Evolutionary conservation across 2,888 invertebrate species (phyloP), one percentile per base, ranked within the genome.

Genomic region (Caenorhabditis sp.): DNA sequence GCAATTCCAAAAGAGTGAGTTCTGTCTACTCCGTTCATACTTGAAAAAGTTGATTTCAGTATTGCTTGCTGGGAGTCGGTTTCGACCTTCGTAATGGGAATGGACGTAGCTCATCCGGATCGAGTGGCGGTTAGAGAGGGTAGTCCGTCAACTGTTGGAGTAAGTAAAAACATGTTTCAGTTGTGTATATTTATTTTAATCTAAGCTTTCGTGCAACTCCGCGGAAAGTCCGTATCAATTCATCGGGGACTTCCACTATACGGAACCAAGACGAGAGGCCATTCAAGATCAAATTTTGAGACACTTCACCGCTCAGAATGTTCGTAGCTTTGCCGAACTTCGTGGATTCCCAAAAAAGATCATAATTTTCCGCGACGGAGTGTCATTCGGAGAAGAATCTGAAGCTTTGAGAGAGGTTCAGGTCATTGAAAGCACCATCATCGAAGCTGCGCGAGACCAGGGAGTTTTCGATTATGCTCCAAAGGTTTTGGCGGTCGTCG

Each of bases 61-160:
- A 39, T 77, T 20, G 59, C 59, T 5, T 46, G 39, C 11, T 77
- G 77, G 77, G 55, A 27, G 9, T 58, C 73, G 5, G 50, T 43
- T 0, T 27, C 72, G 0, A 73, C 73, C 1, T 73, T 78, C 27
- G 70, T 78, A 1, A 53, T 78, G 43, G 78, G 78, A 0, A 53
- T 78, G 46, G 78, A 78, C 17, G 78, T 78, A 1, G 72, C 78
- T 46, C 78, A 78, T 46, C 78, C 78, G 1, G 78, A 78, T 30
- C 53, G 27, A 53, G 15, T 22, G 7, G 50, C 66, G 3, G 9
- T 43, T 5, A 48, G 72, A 24, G 77, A 77, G 26, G 72, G 77
- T 37, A 35, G 50, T 39, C 77, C 77, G 11, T 77, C 77, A 1
- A 72, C 72, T 13, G 77, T 77, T 15, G 77, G 77, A 27, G 75